These are phyloP conservation scores for Bradypodion ventrale DNA, from an alignment of 2,797 vertebrate species.

Conservation along the genomic window DNA sequence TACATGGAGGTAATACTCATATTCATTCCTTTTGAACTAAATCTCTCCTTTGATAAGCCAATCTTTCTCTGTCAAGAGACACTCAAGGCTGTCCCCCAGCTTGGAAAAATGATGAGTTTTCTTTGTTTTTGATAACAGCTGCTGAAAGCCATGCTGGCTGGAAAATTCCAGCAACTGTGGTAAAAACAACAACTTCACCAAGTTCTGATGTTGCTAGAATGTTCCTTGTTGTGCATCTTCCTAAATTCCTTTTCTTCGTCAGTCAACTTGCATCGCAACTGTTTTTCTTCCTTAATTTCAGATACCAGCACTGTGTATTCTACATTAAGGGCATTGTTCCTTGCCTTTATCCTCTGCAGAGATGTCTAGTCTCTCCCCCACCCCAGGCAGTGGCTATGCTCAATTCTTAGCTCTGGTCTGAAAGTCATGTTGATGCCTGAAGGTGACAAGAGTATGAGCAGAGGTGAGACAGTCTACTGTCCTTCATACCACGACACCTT, in stretches of 20 bases:
- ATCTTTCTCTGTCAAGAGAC: not conserved
- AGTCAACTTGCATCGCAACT: not conserved
- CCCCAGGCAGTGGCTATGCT: not conserved
- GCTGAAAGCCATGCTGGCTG: too few relatives aligned
- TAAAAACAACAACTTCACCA: not conserved
- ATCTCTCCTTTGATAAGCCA: not conserved
- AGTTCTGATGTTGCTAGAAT: not conserved
- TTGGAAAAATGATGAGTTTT: too few relatives aligned
- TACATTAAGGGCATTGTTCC: constrained; percentile 27
- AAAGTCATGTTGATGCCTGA: constrained; percentile 27
- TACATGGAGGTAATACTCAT: not conserved
- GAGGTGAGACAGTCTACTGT: constrained; percentile 33
- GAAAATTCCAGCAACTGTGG: too few relatives aligned
- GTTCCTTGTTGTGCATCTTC: not conserved
- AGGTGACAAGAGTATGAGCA: constrained; percentile 23
- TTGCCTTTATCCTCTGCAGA: not conserved
- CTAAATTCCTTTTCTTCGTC: constrained; percentile 7
- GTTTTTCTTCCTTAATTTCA: not conserved
- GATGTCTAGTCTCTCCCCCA: not conserved
- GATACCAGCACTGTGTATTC: not conserved
- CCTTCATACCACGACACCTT: not conserved
- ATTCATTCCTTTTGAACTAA: not conserved
- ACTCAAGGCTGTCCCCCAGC: not conserved
- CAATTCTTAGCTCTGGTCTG: not conserved
- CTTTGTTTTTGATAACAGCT: too few relatives aligned